A percentile compares a stretch with the other conserved stretches of the same genome.
These are phyloP conservation scores for Tragelaphus imberbis DNA, from an alignment of 2,113 vertebrate species.

Conservation along the genomic window DNA sequence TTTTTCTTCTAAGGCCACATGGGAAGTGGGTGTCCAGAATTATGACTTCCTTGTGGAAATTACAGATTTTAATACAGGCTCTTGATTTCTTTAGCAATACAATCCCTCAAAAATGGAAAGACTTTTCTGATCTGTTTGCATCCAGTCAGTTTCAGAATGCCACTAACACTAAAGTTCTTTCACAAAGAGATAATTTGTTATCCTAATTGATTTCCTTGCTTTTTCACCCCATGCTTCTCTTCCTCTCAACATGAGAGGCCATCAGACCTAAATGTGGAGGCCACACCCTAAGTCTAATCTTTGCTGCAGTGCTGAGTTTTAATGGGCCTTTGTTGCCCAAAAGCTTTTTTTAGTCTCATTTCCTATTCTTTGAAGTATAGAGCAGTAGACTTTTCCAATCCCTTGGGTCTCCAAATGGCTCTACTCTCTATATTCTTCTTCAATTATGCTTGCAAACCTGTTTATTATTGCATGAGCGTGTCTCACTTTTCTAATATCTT, in stretches of 20 bases:
- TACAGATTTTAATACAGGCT: not conserved
- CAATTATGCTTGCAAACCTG: not conserved
- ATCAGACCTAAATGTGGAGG: not conserved
- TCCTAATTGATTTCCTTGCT: not conserved
- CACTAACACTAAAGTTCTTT: not conserved
- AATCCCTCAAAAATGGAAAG: not conserved
- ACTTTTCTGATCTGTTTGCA: not conserved
- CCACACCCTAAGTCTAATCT: constrained; percentile 23
- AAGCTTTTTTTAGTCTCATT: constrained; percentile 38
- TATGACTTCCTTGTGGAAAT: not conserved
- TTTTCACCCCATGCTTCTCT: not conserved
- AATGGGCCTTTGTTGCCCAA: not conserved
- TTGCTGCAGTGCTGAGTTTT: not conserved
- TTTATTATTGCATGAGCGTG: constrained; percentile 10
- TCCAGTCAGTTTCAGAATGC: not conserved
- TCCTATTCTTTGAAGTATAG: constrained; percentile 13
- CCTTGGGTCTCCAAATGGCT: not conserved
- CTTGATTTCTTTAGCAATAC: not conserved
- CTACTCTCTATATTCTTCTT: constrained; percentile 12
- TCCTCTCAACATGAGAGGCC: not conserved
- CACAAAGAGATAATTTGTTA: not conserved
- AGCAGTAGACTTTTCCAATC: not conserved
- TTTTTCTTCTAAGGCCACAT: not conserved
- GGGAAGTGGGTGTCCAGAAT: not conserved
- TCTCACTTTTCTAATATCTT: not conserved